Evolutionary conservation across 2,113 vertebrate species (phyloP).

Genomic region (Vireo altiloquus): DNA sequence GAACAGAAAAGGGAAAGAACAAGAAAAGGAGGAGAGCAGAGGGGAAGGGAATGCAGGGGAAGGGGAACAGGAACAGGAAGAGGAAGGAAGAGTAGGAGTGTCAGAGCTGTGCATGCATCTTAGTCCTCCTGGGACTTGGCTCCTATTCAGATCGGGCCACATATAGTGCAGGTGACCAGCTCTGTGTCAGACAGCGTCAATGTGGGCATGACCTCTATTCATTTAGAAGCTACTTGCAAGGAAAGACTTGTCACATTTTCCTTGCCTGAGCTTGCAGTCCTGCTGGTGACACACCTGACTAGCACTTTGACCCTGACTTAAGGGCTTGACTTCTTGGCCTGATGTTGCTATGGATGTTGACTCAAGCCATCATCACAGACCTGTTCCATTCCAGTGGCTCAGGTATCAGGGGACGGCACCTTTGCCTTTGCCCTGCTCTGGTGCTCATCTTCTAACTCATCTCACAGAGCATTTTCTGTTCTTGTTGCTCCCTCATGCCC

Average conservation of each 20-base stretch:
- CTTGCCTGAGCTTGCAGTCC: not conserved
- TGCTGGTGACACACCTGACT: not conserved
- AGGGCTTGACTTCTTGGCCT: not conserved
- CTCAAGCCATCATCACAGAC: not conserved
- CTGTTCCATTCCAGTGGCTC: not conserved
- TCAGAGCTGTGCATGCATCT: not conserved
- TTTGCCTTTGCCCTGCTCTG: not conserved
- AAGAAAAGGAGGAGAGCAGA: not conserved
- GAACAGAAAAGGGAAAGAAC: not conserved
- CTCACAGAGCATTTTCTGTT: not conserved
- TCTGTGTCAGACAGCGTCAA: not conserved
- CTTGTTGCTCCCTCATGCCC: not conserved
- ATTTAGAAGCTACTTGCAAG: not conserved
- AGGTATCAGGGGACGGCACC: rapidly evolving
- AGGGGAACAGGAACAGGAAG: not conserved
- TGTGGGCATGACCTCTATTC: rapidly evolving
- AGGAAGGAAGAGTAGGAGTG: not conserved
- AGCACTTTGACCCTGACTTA: not conserved
- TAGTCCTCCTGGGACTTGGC: not conserved
- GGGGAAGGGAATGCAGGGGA: not conserved
- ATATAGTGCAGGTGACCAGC: not conserved
- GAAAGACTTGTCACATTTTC: not conserved
- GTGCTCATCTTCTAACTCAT: not conserved
- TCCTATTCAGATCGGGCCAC: not conserved
- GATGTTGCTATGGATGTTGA: not conserved